Evolutionary conservation across 2,888 invertebrate species (phyloP).

Genomic region (Formica aserva): DNA sequence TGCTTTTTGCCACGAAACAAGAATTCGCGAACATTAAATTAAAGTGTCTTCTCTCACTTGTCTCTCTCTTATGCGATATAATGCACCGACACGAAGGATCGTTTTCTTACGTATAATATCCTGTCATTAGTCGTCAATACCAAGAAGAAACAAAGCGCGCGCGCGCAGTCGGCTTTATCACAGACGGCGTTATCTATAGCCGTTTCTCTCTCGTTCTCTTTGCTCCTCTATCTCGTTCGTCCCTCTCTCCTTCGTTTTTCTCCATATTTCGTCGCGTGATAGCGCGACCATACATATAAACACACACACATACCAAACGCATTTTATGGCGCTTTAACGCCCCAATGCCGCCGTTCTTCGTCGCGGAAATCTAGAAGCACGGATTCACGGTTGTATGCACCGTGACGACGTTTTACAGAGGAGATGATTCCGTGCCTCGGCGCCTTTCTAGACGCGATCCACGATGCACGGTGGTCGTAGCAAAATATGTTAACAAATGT

Average conservation of each 20-base stretch:
- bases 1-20: constrained; percentile 45
- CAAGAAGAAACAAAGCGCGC: constrained; percentile 62
- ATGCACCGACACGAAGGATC: constrained; percentile 60
- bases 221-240: neutral
- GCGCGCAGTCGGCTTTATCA: constrained; percentile 59
- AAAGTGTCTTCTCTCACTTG: constrained; percentile 48
- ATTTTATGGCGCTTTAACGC: constrained; percentile 66
- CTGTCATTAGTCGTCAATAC: constrained; percentile 68
- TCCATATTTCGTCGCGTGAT: constrained; percentile 56
- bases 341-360: constrained; percentile 41
- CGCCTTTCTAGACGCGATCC: neutral
- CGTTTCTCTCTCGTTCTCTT: constrained; percentile 1
- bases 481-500: constrained; percentile 31
- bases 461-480: constrained; percentile 10
- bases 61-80: constrained; percentile 40
- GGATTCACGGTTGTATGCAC: constrained; percentile 32
- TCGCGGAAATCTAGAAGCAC: constrained; percentile 54
- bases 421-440: constrained; percentile 28
- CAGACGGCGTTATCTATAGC: constrained; percentile 52
- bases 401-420: constrained; percentile 47
- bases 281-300: constrained; percentile 51
- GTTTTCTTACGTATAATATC: constrained; percentile 70
- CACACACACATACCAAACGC: neutral
- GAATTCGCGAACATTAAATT: constrained; percentile 63
- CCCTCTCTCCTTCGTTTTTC: constrained; percentile 26